Base-by-base conservation (phyloP, 2,888 invertebrate genomes). In the Ectemnius cavifrons region DNA sequence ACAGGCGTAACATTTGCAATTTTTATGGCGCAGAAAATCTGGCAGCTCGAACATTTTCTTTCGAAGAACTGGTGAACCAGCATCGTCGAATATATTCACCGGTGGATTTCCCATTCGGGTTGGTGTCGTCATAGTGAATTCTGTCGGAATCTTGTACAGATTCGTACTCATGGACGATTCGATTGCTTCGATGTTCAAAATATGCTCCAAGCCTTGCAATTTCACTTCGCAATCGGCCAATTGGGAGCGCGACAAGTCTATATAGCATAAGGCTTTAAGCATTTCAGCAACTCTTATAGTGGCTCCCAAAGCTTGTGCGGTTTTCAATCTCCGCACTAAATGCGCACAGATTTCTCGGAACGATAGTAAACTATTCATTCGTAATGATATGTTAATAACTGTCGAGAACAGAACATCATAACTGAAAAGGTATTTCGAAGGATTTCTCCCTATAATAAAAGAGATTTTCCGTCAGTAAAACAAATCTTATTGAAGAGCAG, bases 1-100 rank as follows among this genome's bases (percentile, higher is more conserved):
- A 67, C 91, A 91, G n/a, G 78, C 79, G 68, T 88, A 89, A 71
- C 91, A 91, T 16, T 58, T 28, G 62, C 91, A 91, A 11, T 81
- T 16, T 2, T 65, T 45, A 47, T 90, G 90, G 2, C 66, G 37
- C 28, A 89, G 61, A 45, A 89, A 91, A 4, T 81, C 75, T 0
- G 91, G 90, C 2, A 75, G 45, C 0, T 71, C 65, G 37, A 89
- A 90, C 0, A 78, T 52, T 70, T 85, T 86, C 18, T 77, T 87
- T 11, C 80, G 74, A 2, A 90, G 71, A 11, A 88, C 71, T 0
- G 91, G 91, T 0, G 90, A 88, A 0, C 87, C 71, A 49, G 79
- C 81, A 59, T 83, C 84, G 27, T 84, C 82, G 0, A 79, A 65
- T 2, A 77, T 14, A 45, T 84, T 78, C 46, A 81, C 77, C 3